Evolutionary conservation across 2,113 vertebrate genomes (phyloP), one percentile per base, ranked within the genome.

Genomic region (Acanthisitta chloris): DNA sequence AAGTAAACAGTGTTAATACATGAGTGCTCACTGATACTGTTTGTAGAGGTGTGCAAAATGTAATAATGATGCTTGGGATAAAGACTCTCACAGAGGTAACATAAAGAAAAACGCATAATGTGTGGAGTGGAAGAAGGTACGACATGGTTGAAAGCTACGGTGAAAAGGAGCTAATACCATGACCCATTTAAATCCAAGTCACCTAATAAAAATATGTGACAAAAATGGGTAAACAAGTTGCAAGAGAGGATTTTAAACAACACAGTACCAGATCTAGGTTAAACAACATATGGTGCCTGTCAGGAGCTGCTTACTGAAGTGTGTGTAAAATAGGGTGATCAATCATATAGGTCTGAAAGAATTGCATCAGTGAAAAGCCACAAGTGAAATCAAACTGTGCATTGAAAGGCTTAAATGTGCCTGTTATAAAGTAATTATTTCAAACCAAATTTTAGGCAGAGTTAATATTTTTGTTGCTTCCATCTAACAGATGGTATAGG

Each of bases 201-300:
- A 17, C 17, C 45, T 52, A 69, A 54, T 38, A 23, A 85, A 72
- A 86, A 72, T 25, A 48, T 15, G 17, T 34, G 65, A 91, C 51
- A 79, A 73, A 78, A 87, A 42, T 14, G 34, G 77, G 21, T 86
- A 73, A 92, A 86, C n/a, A 80, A 58, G 48, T 26, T 88, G 57
- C 28, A 79, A 89, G 62, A 77, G 26, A 16, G n/a, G 18, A 61
- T 89, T 96, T 87, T 29, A 91, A 87, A 72, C 28, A 78, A 40
- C 78, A 36, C 13, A 26, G 21, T 34, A 33, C 36, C 25, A 26
- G 40, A 38, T 85, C 49, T 76, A 87, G 59, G 65, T 94, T 94
- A 96, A 95, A 91, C 64, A 94, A 71, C 91, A 87, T 79, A 91
- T 89, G 86, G 81, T 51, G 45, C 69, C 45, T 72, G 72, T 91